These are phyloP conservation scores for Psilopsiagon aurifrons DNA, from an alignment of 2,113 vertebrate genomes.

Conservation along the genomic window DNA sequence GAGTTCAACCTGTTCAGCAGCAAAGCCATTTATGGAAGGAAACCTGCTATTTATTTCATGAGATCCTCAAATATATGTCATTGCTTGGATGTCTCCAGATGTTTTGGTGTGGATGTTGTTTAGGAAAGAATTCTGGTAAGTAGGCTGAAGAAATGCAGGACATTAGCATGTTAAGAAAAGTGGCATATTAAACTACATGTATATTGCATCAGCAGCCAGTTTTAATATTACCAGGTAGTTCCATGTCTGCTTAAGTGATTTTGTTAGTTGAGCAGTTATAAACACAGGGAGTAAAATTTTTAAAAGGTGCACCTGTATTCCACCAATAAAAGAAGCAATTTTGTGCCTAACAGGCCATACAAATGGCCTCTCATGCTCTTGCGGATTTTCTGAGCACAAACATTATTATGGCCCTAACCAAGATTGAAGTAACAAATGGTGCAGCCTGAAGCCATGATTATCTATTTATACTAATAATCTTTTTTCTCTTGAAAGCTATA, in stretches of 20 bases:
- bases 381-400: constrained; percentile 44
- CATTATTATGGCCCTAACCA: not conserved
- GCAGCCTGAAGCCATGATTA: not conserved
- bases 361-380: constrained; percentile 34
- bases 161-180: not conserved
- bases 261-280: constrained; percentile 1
- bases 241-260: not conserved
- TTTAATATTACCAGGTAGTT: not conserved
- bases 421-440: constrained; percentile 37
- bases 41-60: not conserved
- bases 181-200: not conserved
- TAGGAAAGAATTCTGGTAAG: not conserved
- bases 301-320: constrained; percentile 10
- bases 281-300: constrained; percentile 34
- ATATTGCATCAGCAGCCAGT: not conserved
- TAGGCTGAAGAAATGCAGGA: not conserved
- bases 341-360: constrained; percentile 50
- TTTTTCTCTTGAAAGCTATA: constrained; percentile 17
- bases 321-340: constrained; percentile 37
- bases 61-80: not conserved
- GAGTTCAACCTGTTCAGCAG: not conserved
- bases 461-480: constrained; percentile 40
- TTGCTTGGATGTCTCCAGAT: not conserved
- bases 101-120: not conserved
- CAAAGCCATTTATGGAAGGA: not conserved